Conservation (phyloP, 2,797 vertebrate genomes). For the Lithobates sylvaticus region DNA sequence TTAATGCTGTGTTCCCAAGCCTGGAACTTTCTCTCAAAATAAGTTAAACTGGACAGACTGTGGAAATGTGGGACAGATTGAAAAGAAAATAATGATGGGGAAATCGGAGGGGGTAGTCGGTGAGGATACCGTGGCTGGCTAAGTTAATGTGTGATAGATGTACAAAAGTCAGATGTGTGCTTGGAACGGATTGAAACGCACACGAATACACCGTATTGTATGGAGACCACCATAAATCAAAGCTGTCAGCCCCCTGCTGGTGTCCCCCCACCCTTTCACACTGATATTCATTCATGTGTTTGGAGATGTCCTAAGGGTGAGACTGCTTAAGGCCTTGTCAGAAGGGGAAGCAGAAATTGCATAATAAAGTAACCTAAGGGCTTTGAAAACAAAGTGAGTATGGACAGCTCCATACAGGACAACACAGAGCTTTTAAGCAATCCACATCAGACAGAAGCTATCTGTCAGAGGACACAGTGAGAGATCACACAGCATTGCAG, state of each 20-base stretch:
- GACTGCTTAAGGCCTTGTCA: constrained; percentile 51
- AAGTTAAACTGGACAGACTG: background rate
- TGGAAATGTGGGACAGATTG: constrained; percentile 17
- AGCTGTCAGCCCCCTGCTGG: constrained; percentile 60
- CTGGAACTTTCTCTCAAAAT: background rate
- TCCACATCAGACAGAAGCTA: constrained; percentile 42
- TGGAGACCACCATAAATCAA: constrained; percentile 58
- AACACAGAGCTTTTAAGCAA: constrained; percentile 51
- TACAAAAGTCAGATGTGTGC: constrained; percentile 56
- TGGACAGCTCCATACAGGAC: constrained; percentile 35
- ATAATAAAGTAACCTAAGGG: constrained; percentile 60
- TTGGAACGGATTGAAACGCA: constrained; percentile 40
- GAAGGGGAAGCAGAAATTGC: constrained; percentile 50
- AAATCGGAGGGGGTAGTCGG: constrained; percentile 2
- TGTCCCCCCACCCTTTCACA: constrained; percentile 27
- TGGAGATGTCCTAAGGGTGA: constrained; percentile 59
- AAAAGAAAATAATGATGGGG: constrained; percentile 35
- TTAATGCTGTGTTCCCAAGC: background rate
- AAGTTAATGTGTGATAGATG: constrained; percentile 60
- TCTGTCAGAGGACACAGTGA: constrained; percentile 41
- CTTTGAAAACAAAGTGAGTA: constrained; percentile 48
- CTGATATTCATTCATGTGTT: constrained; percentile 57
- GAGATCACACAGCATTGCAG: constrained; percentile 35
- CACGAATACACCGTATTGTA: constrained; percentile 59
- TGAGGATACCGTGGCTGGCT: constrained; percentile 18